Evolutionary conservation across 2,888 invertebrate species (phyloP), one percentile per base, ranked within the genome.

Genomic region (Leucozona laternaria): DNA sequence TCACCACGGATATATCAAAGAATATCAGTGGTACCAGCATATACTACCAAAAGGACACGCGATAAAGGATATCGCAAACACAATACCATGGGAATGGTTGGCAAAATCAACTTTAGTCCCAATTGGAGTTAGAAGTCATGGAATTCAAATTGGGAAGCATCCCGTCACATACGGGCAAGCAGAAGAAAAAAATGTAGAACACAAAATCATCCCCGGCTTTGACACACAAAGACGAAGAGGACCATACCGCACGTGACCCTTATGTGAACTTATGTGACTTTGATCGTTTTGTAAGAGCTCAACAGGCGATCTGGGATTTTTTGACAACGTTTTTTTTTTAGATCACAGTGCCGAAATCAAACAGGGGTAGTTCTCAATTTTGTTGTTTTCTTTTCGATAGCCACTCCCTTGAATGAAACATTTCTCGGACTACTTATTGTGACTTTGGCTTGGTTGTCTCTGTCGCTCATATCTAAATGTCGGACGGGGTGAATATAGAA

Each of bases 191-290:
- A 43, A 11, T 22, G 13, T 50, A 5, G 62, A 55, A 43, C 5
- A 62, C 20, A 37, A 58, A 43, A 71, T 58, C 77, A 62, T 68
- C 73, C 73, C 60, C 55, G 83, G 43, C 28, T 66, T 45, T 31
- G 55, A 77, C 34, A 64, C 31, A 71, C 31, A 57, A 28, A 64
- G 7, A 40, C 15, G 13, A 10, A 55, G 45, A 78, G 48, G 25
- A 80, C 77, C 77, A 53, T 82, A 82, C 78, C 81, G 88, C 88
- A 88, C 90, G 89, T 89, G 90, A 89, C 91, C 91, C 91, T 89
- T 89, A 91, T 91, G 81, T 89, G 90, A 89, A 90, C 90, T 86
- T 82, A 55, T 86, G 86, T 82, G 78, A 82, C 86, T 86, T 82
- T 82, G 86, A 86, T 86, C 78, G 82, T 70, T 85, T 78, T 70